phyloP scores from a whole-genome alignment of 2,888 invertebrate genomes.

The Stenodema calcarata region DNA sequence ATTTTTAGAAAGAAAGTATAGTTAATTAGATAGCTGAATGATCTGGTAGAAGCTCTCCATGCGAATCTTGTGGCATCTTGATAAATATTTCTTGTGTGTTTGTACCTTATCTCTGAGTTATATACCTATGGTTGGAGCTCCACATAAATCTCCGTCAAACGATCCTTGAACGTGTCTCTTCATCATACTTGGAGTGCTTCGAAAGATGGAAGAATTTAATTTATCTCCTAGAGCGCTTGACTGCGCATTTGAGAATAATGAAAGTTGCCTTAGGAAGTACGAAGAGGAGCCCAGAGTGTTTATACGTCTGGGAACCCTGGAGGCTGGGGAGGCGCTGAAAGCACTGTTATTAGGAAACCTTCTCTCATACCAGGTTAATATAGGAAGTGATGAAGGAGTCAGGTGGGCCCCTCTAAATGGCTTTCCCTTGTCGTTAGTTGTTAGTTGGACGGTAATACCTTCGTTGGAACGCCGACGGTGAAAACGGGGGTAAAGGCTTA shows the following conservation, averaged over 20 bases:
- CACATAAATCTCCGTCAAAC: too few relatives aligned
- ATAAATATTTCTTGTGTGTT: too few relatives aligned
- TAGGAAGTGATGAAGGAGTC: slow-evolving; percentile 37
- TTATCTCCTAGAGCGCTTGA: not conserved
- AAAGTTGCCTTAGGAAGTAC: not conserved
- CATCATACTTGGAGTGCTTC: not conserved
- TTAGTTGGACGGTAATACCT: slow-evolving; percentile 32
- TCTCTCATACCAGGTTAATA: slow-evolving; percentile 26
- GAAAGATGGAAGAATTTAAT: not conserved
- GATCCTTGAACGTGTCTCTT: not conserved
- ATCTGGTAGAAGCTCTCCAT: too few relatives aligned
- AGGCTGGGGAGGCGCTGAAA: slow-evolving; percentile 2
- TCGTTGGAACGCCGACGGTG: not conserved
- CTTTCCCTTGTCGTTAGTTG: slow-evolving; percentile 35
- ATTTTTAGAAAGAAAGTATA: too few relatives aligned
- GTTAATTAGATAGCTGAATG: too few relatives aligned
- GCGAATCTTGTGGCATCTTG: too few relatives aligned
- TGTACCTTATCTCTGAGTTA: too few relatives aligned
- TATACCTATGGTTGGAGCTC: too few relatives aligned
- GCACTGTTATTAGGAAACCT: slow-evolving; percentile 31
- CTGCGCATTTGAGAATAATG: slow-evolving; percentile 14
- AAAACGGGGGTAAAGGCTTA: slow-evolving; percentile 15
- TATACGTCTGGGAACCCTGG: slow-evolving; percentile 1
- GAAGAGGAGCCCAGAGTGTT: not conserved
- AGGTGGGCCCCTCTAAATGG: slow-evolving; percentile 33